Conservation (phyloP, 2,797 vertebrate genomes). For the Bradypus variegatus region DNA sequence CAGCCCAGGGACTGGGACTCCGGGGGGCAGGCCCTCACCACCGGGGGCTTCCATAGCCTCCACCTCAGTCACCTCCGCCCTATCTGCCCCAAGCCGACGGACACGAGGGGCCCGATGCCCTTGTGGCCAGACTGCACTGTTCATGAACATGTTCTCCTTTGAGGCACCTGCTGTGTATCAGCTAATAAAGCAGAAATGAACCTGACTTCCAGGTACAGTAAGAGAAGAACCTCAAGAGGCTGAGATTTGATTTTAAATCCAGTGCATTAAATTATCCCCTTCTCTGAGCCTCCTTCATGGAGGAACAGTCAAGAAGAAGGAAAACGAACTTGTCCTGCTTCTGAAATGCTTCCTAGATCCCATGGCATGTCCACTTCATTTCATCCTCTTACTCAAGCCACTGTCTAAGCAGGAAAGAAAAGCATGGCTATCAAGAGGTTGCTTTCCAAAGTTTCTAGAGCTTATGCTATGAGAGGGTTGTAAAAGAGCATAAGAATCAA, state of each 20-base stretch:
- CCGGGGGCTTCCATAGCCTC: background rate
- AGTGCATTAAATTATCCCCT: background rate
- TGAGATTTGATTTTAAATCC: conserved; percentile 27
- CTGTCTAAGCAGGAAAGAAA: background rate
- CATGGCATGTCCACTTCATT: background rate
- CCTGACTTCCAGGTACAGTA: conserved; percentile 14
- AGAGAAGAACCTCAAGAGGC: background rate
- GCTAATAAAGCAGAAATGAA: background rate
- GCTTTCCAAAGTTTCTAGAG: background rate
- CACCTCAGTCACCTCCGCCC: background rate
- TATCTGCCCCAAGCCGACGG: background rate
- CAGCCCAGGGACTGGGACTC: background rate
- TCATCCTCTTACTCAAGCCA: background rate
- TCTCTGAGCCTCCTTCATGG: conserved; percentile 5
- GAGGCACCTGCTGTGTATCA: background rate
- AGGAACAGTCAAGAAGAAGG: background rate
- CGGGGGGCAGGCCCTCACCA: background rate
- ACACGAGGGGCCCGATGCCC: background rate
- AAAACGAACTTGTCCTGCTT: background rate
- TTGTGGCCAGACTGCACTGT: background rate
- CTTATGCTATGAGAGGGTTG: background rate
- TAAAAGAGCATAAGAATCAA: background rate
- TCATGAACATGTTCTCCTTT: background rate
- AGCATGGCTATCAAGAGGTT: background rate
- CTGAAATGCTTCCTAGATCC: background rate